Evolutionary conservation across 2,888 invertebrate species (phyloP), one percentile per base, ranked within the genome.

Genomic region (Apodemia zela): DNA sequence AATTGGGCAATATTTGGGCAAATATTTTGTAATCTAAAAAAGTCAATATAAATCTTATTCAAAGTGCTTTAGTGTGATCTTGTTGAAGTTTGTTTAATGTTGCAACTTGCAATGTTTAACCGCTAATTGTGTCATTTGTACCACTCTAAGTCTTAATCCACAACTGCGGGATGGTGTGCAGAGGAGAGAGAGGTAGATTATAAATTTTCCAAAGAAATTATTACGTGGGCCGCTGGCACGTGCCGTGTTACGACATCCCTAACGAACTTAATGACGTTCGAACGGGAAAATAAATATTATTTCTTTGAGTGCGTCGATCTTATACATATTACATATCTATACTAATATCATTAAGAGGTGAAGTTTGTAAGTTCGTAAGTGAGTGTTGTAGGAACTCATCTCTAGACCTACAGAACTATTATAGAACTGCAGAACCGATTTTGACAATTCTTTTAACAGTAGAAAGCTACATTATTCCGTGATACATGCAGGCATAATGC

Each of bases 171-270:
- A 54, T 54, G 25, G 25, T 21, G 29, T 47, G 59, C 71, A 68
- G 73, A 72, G 76, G 73, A 79, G 80, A 77, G 77, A 74, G 73
- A 76, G 73, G 73, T 73, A 75, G 75, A 73, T 61, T 17, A 59
- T 63, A 63, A 59, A 63, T 59, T 63, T 49, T 59, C 63, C 47
- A 63, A 82, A 86, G 86, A 85, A 86, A 87, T 83, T 80, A 73
- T 72, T 75, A 80, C 76, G 87, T 87, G 85, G 87, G 85, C 66
- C 45, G 76, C 73, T 63, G 79, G 79, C 87, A 79, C 86, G 86
- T 84, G 87, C 84, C 81, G 67, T 63, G 65, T 78, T 77, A 76
- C 77, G 75, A 59, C 33, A 63, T 54, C 54, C 54, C 54, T 54
- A 45, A 47, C 33, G 47, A 63, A 57, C 57, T 11, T 45, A 45